Conservation (phyloP, 2,797 vertebrate species). For the Selene dorsalis region DNA sequence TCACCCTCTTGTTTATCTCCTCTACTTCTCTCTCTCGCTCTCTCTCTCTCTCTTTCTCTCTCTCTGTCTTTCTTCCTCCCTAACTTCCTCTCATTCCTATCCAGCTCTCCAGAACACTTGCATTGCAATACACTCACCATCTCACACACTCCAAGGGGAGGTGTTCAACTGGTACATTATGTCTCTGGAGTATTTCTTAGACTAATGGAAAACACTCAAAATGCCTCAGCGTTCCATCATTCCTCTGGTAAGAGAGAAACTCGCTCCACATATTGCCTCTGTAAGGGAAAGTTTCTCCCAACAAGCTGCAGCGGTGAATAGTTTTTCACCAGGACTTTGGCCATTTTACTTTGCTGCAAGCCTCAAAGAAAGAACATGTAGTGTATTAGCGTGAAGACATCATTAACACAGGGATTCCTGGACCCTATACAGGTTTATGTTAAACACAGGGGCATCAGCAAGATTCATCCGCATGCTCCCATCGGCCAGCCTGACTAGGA, state of each 20-base stretch:
- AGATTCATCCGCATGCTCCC: too few relatives aligned
- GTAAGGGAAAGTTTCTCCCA: slow-evolving; percentile 62
- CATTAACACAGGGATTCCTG: not conserved
- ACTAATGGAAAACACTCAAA: slow-evolving; percentile 82
- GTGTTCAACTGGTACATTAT: slow-evolving; percentile 76
- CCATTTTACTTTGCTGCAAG: slow-evolving; percentile 30
- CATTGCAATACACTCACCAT: slow-evolving; percentile 50
- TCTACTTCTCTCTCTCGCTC: not conserved
- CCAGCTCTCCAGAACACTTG: slow-evolving; percentile 60
- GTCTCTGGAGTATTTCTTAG: slow-evolving; percentile 76
- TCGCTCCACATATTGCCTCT: slow-evolving; percentile 61
- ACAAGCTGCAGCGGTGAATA: slow-evolving; percentile 37
- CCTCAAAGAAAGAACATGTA: not conserved
- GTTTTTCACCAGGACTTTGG: slow-evolving; percentile 36
- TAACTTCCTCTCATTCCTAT: slow-evolving; percentile 35
- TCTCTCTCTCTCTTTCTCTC: slow-evolving; percentile 21
- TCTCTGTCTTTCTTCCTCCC: slow-evolving; percentile 5
- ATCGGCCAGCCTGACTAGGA: too few relatives aligned
- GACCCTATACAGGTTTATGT: too few relatives aligned
- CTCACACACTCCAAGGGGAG: slow-evolving; percentile 65
- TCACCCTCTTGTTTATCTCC: slow-evolving; percentile 23
- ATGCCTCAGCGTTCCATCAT: slow-evolving; percentile 71
- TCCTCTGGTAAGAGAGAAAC: slow-evolving; percentile 57
- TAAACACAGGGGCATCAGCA: too few relatives aligned
- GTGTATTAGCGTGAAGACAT: not conserved